Evolutionary conservation across 1,140 invertebrate species (phyloP).

Genomic region (Cyclargus thomasi): DNA sequence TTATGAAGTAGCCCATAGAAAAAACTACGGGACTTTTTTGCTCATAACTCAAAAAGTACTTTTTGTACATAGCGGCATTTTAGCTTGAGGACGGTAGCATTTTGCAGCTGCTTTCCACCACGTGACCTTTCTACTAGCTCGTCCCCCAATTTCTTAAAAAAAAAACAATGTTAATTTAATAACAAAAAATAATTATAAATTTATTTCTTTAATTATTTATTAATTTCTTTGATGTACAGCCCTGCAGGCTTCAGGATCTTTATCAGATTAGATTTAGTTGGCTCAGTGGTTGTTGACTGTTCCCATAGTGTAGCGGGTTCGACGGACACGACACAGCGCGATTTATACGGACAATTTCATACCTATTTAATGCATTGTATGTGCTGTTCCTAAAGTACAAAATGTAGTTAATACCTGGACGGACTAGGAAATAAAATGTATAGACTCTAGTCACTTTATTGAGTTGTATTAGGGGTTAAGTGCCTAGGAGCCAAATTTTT

Average conservation of each 20-base stretch:
- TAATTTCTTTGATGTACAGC: constrained; percentile 3
- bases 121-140: no score
- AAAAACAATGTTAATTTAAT: no score
- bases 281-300: constrained; percentile 23
- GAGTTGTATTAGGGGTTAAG: no score
- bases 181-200: background rate
- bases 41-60: no score
- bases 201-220: background rate
- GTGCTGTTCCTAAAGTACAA: background rate
- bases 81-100: no score
- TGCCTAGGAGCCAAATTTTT: no score
- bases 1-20: no score
- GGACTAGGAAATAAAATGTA: background rate
- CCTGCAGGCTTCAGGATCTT: constrained; percentile 21
- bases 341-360: constrained; percentile 14
- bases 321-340: constrained; percentile 22
- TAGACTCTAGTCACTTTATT: background rate
- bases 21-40: no score
- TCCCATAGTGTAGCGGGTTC: constrained; percentile 23
- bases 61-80: no score
- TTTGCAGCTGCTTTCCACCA: no score
- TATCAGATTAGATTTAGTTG: constrained; percentile 28
- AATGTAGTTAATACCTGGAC: background rate
- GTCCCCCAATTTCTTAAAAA: no score
- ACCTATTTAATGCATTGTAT: constrained; percentile 16